Evolutionary conservation across 2,797 vertebrate genomes (phyloP), one percentile per base, ranked within the genome.

Genomic region (Sebastes diaconus): DNA sequence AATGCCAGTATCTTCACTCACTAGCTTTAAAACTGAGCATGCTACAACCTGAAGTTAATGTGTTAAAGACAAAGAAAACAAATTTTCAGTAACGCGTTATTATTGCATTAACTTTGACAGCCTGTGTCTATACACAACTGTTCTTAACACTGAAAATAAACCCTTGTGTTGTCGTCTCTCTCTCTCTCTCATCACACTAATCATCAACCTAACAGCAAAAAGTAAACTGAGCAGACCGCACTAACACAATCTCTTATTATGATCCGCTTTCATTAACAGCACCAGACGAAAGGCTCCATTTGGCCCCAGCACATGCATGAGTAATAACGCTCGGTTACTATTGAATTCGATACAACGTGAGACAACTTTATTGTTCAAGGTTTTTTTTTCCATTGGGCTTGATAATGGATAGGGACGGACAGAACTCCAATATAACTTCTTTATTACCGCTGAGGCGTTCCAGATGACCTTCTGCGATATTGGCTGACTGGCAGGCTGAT

Each of bases 401-500:
- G 55, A 66, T 73, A 36, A 83, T 68, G 27, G 84, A 83, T 11
- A 32, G 24, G 69, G 73, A 86, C 22, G 60, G 54, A 78, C 57
- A 63, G 57, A 75, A 75, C 36, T 85, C 64, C 80, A 80, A 77
- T 83, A 81, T 61, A 84, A 83, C 58, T 75, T 79, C 72, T 76
- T 78, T 86, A 88, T 87, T 81, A 77, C 71, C 34, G 16, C 77
- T 18, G 77, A 75, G 80, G 65, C 50, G 46, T 69, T 83, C 67
- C 67, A 70, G 73, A 87, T 88, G 84, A 87, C 86, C 88, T 79
- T 79, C 46, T 68, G 74, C 70, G 79, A 91, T 86, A 84, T 34
- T 34, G 58, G 27, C 75, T 68, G 85, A 75, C 46, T 77, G 84
- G 59, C 72, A 78, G 70, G 71, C 68, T 72, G 81, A 87, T 75